Evolutionary conservation across 2,113 vertebrate species (phyloP).

Genomic region (Gopherus evgoodei): DNA sequence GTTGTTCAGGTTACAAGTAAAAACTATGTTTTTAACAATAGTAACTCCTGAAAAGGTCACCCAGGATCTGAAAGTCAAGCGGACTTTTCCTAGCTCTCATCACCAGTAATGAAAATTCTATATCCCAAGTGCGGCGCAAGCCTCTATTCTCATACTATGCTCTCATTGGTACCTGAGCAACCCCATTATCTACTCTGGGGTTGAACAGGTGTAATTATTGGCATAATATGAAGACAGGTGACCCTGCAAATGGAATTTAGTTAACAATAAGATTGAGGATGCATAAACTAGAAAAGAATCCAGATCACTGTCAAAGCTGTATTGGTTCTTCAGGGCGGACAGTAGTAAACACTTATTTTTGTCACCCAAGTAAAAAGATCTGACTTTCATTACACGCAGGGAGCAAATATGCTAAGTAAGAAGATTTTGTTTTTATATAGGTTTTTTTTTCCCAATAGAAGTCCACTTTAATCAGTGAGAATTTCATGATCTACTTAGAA

Average conservation of each 20-base stretch:
- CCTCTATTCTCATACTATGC: background rate
- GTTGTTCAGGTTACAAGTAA: background rate
- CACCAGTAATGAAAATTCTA: background rate
- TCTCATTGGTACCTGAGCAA: background rate
- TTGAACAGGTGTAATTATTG: background rate
- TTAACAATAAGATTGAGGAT: background rate
- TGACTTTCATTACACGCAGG: background rate
- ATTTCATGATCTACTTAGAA: background rate
- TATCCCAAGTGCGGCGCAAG: background rate
- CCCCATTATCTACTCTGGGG: slow-evolving; percentile 5
- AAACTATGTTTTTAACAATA: background rate
- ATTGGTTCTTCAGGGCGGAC: background rate
- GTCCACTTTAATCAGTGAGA: background rate
- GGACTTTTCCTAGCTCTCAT: background rate
- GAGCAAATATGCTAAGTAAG: background rate
- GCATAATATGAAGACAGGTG: slow-evolving; percentile 26
- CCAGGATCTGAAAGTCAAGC: background rate
- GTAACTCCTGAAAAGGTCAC: background rate
- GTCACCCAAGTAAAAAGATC: background rate
- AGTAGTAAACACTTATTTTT: background rate
- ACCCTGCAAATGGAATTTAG: slow-evolving; percentile 12
- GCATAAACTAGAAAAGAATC: background rate
- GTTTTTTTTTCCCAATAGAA: background rate
- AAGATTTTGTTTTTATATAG: background rate
- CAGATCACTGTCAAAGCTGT: background rate